phyloP scores from a whole-genome alignment of 2,113 vertebrate species.

The Colossoma macropomum region DNA sequence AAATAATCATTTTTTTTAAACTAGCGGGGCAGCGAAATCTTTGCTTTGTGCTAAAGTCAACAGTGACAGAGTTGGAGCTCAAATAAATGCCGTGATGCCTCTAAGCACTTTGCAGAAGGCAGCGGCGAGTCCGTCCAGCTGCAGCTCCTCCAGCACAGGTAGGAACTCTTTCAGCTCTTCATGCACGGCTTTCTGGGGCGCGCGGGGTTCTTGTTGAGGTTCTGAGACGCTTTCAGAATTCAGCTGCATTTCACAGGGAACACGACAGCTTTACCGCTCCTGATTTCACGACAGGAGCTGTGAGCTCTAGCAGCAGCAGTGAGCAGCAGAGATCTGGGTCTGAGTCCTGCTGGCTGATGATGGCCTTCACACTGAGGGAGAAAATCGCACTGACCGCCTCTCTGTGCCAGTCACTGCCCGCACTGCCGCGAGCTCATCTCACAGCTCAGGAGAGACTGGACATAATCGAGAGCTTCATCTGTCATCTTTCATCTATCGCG shows the following conservation, averaged over 20 bases:
- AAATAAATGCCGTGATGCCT: slow-evolving; percentile 95
- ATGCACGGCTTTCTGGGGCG: not conserved
- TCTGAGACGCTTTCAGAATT: not conserved
- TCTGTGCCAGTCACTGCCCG: not conserved
- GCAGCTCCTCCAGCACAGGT: slow-evolving; percentile 79
- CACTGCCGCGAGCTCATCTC: too few species aligned
- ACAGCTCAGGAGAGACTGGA: not conserved
- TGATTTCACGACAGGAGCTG: not conserved
- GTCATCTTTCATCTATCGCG: not conserved
- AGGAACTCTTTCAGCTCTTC: slow-evolving; percentile 71
- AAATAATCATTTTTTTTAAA: slow-evolving; percentile 96
- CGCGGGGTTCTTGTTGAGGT: not conserved
- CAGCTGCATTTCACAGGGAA: not conserved
- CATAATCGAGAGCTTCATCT: not conserved
- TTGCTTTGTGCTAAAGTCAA: slow-evolving; percentile 99
- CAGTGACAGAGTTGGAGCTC: slow-evolving; percentile 92
- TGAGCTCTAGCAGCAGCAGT: not conserved
- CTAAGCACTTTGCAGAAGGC: slow-evolving; percentile 82
- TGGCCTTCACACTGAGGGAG: not conserved
- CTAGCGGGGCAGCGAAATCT: slow-evolving; percentile 98
- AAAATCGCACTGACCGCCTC: not conserved
- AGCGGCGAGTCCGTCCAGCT: slow-evolving; percentile 72
- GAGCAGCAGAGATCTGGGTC: not conserved
- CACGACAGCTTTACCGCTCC: not conserved
- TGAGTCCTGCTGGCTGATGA: slow-evolving; percentile 28